Evolutionary conservation across 1,140 invertebrate species (phyloP).

Genomic region (Orius insidiosus): DNA sequence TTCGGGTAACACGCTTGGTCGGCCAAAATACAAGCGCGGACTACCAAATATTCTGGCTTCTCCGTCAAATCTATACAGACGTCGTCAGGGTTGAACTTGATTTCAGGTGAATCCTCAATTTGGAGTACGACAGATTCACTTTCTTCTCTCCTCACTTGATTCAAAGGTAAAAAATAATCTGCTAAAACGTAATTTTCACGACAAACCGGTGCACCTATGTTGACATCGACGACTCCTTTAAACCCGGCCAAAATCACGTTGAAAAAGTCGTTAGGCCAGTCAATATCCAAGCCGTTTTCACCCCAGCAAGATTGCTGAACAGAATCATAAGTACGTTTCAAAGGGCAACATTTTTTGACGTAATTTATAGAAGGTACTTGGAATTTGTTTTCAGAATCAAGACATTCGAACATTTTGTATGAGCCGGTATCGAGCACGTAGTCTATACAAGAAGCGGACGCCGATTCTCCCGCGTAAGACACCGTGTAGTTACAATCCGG

Average conservation of each 20-base stretch:
- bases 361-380: constrained; percentile 13
- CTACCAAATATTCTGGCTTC: constrained; percentile 9
- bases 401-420: constrained; percentile 7
- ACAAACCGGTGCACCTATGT: constrained; percentile 14
- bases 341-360: constrained; percentile 16
- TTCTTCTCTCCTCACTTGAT: constrained; percentile 9
- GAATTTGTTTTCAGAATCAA: background rate
- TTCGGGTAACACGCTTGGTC: constrained; percentile 6
- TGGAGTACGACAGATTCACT: constrained; percentile 14
- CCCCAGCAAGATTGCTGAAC: constrained; percentile 11
- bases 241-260: constrained; percentile 7
- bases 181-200: constrained; percentile 6
- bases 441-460: constrained; percentile 11
- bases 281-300: background rate
- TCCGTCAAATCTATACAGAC: constrained; percentile 17
- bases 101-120: background rate
- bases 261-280: constrained; percentile 8
- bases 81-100: constrained; percentile 14
- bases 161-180: constrained; percentile 12
- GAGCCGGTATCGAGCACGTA: constrained; percentile 2
- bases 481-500: constrained; percentile 1
- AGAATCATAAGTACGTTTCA: constrained; percentile 12
- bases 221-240: constrained; percentile 12
- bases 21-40: constrained; percentile 13
- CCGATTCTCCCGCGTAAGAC: constrained; percentile 2